Evolutionary conservation across 2,888 invertebrate species (phyloP).

Genomic region (Melanotus villosus): DNA sequence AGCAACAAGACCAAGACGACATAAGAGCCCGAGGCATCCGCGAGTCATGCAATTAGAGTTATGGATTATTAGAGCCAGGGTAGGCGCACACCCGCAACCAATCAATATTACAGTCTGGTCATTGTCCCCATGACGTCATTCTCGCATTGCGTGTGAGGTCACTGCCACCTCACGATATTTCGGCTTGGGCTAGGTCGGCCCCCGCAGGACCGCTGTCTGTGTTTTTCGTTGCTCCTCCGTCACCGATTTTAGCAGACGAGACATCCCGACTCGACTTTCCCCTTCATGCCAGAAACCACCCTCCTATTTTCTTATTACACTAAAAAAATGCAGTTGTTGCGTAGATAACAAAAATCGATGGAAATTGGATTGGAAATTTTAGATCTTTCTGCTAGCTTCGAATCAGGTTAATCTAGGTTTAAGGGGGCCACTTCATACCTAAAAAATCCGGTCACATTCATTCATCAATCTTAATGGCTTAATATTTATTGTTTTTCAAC

Average conservation of each 20-base stretch:
- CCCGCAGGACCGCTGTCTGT: constrained; percentile 25
- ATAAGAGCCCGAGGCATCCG: constrained; percentile 24
- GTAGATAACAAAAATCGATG: too few species aligned
- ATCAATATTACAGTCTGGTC: constrained; percentile 62
- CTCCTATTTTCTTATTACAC: too few species aligned
- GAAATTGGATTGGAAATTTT: too few species aligned
- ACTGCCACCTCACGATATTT: constrained; percentile 55
- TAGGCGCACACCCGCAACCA: constrained; percentile 52
- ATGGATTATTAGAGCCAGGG: constrained; percentile 54
- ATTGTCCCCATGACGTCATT: constrained; percentile 62
- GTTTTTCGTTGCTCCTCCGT: neutral
- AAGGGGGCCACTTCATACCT: too few species aligned
- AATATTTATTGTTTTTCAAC: too few species aligned
- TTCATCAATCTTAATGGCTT: too few species aligned
- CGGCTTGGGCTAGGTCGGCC: constrained; percentile 54
- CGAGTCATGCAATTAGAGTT: constrained; percentile 55
- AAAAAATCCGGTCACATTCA: too few species aligned
- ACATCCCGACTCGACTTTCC: neutral
- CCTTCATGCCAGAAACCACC: too few species aligned
- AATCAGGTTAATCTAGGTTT: too few species aligned
- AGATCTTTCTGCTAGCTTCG: too few species aligned
- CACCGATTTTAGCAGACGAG: neutral
- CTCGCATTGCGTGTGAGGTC: constrained; percentile 58
- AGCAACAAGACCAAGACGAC: constrained; percentile 15
- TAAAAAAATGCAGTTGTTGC: too few species aligned